Base-by-base conservation (phyloP, 2,888 invertebrate species). In the Callyntrura guangdongensis region DNA sequence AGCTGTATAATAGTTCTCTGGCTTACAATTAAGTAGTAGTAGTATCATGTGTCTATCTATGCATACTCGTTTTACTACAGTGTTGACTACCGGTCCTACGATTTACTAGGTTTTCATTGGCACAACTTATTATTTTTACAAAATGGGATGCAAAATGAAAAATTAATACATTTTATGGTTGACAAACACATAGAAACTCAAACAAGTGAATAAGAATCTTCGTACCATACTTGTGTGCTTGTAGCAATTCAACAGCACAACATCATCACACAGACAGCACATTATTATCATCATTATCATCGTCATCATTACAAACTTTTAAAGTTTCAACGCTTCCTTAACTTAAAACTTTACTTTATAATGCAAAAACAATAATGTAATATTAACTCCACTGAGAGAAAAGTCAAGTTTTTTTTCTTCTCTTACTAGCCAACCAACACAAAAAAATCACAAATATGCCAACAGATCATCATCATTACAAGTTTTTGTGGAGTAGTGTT, bases 331-430 rank as follows among this genome's bases (percentile, higher is more conserved):
- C 45, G 77, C 77, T 86, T 86, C 77, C 61, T 77, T 72, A n/a
- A 36, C 45, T 45, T 45, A 72, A n/a, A n/a, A 72, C 69, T 45
- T 45, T 72, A 12, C 85, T 56, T 77, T n/a, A 11, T 77, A 77
- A n/a, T 74, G 25, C 77, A 77, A 86, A 86, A 86, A 86, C 86
- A 86, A 86, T 86, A 86, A 86, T 77, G 61, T 77, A n/a, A 22
- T 27, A 72, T 27, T 74, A 86, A 86, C 85, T 61, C 9, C 25
- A 27, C 36, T 49, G 17, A 83, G n/a, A n/a, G 67, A 49, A 83
- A 64, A 74, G 61, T 86, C 86, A 86, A 86, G 47, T 77, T 77
- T 77, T 86, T 86, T 74, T 47, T 59, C n/a, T n/a, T 69, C n/a
- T 49, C 69, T 20, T 53, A 25, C 77, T 11, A 53, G 49, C 9